A percentile compares a stretch with the other conserved stretches of the same genome.
Evolutionary conservation across 1,140 invertebrate species (phyloP).

Genomic region (Amyelois transitella): DNA sequence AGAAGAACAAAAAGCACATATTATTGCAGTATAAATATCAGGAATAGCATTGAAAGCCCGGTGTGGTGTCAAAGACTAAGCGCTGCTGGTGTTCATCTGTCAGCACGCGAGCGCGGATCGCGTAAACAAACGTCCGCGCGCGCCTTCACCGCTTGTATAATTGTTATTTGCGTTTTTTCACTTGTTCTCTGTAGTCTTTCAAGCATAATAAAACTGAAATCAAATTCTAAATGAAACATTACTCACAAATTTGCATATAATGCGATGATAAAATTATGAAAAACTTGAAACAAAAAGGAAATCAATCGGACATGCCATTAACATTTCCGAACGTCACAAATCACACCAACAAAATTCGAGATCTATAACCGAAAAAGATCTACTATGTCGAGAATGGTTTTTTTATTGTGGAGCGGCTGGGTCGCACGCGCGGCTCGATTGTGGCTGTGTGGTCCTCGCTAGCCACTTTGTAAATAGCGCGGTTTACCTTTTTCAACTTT

Average conservation of each 20-base stretch:
- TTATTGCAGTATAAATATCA: conserved; percentile 35
- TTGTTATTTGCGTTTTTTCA: conserved; percentile 60
- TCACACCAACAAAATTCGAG: conserved; percentile 72
- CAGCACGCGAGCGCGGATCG: conserved; percentile 46
- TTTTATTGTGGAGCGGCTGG: conserved; percentile 57
- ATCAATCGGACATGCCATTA: conserved; percentile 55
- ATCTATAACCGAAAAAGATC: conserved; percentile 71
- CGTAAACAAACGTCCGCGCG: conserved; percentile 54
- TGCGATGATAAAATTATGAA: conserved; percentile 29
- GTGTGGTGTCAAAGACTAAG: conserved; percentile 56
- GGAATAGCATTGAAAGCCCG: conserved; percentile 26
- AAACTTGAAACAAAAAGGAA: conserved; percentile 28
- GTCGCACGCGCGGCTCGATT: conserved; percentile 73
- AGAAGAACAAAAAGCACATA: conserved; percentile 5
- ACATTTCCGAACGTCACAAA: conserved; percentile 72
- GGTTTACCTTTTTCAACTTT: conserved; percentile 75
- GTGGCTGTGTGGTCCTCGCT: conserved; percentile 72
- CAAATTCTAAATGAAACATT: too few species aligned
- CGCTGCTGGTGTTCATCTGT: conserved; percentile 54
- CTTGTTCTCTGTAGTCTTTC: background rate
- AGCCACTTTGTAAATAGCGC: conserved; percentile 75
- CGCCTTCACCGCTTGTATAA: conserved; percentile 27
- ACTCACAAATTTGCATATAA: too few species aligned
- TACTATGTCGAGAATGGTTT: conserved; percentile 69
- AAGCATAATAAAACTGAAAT: background rate